A percentile compares a stretch with the other conserved stretches of the same genome.
These are phyloP conservation scores for Caenorhabditis virilis DNA, from an alignment of 2,888 invertebrate genomes.

Conservation along the genomic window DNA sequence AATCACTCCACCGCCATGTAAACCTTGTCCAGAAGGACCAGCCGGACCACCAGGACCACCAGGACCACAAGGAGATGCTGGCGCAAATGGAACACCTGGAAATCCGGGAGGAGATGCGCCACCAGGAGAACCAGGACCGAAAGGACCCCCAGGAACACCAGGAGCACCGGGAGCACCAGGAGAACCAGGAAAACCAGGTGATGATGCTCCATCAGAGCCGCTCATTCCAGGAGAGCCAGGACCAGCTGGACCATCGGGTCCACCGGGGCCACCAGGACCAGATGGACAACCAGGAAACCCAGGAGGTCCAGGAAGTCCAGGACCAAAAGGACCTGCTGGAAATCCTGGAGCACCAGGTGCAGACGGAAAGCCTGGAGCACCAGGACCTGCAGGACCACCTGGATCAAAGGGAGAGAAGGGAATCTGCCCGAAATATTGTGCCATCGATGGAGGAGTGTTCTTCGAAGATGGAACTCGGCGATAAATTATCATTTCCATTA, in stretches of 20 bases:
- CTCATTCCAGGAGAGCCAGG: conserved; percentile 47
- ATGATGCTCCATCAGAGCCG: conserved; percentile 33
- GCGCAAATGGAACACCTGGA: conserved; percentile 41
- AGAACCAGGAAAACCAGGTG: conserved; percentile 36
- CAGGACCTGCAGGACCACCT: conserved; percentile 37
- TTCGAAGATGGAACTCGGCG: conserved; percentile 33
- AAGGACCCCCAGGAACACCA: conserved; percentile 45
- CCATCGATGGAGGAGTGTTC: conserved; percentile 36
- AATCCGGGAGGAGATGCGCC: conserved; percentile 31
- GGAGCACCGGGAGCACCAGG: conserved; percentile 51
- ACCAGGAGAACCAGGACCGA: conserved; percentile 33
- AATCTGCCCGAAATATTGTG: conserved; percentile 35
- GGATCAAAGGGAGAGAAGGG: conserved; percentile 37
- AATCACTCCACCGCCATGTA: conserved; percentile 53
- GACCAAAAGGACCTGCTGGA: conserved; percentile 41
- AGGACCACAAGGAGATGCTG: conserved; percentile 49
- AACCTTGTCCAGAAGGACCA: conserved; percentile 54
- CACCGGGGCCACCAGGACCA: conserved; percentile 38
- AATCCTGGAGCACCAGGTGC: conserved; percentile 46
- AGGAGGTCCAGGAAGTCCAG: conserved; percentile 56
- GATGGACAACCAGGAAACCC: conserved; percentile 42
- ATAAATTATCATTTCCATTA: neutral
- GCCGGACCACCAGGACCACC: conserved; percentile 54
- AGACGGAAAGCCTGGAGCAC: conserved; percentile 48
- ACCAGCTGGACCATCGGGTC: conserved; percentile 39